Percentiles rank a stretch among this genome's conserved stretches.
These are phyloP conservation scores for Gambusia holbrooki DNA, from an alignment of 2,113 vertebrate genomes.

Conservation along the genomic window DNA sequence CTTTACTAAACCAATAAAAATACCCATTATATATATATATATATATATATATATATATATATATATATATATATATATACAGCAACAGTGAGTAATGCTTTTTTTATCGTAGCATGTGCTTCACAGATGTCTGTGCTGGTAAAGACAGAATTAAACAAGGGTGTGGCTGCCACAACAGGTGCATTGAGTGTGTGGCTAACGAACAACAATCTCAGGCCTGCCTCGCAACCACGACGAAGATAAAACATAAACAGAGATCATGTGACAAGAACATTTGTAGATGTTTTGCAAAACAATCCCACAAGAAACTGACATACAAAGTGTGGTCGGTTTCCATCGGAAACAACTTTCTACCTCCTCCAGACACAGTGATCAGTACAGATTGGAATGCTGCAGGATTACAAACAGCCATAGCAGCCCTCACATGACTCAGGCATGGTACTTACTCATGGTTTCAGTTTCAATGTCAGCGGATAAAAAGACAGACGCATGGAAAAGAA, in stretches of 20 bases:
- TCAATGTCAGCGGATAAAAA: slow-evolving; percentile 59
- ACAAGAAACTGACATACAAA: neutral
- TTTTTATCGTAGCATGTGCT: too few relatives aligned
- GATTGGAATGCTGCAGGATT: slow-evolving; percentile 65
- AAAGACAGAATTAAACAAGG: slow-evolving; percentile 13
- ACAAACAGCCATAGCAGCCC: slow-evolving; percentile 45
- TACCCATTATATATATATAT: neutral
- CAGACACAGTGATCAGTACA: slow-evolving; percentile 37
- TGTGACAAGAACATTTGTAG: neutral
- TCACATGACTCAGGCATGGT: slow-evolving; percentile 70
- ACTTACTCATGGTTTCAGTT: slow-evolving; percentile 67
- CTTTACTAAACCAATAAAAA: neutral
- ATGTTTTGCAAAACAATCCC: neutral
- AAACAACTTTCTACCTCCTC: slow-evolving; percentile 46
- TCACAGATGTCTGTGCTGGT: slow-evolving; percentile 11
- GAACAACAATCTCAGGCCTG: neutral
- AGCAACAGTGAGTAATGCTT: too few relatives aligned
- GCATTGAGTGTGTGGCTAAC: neutral
- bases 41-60: too few relatives aligned
- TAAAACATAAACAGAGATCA: neutral
- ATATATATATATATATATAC: too few relatives aligned
- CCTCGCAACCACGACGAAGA: neutral
- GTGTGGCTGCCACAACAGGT: slow-evolving; percentile 32
- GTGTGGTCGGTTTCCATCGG: slow-evolving; percentile 1
- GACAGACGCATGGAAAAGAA: slow-evolving; percentile 40